A percentile compares a stretch with the other conserved stretches of the same genome.
These are phyloP conservation scores for Mantis religiosa DNA, from an alignment of 2,888 invertebrate genomes.

Conservation along the genomic window DNA sequence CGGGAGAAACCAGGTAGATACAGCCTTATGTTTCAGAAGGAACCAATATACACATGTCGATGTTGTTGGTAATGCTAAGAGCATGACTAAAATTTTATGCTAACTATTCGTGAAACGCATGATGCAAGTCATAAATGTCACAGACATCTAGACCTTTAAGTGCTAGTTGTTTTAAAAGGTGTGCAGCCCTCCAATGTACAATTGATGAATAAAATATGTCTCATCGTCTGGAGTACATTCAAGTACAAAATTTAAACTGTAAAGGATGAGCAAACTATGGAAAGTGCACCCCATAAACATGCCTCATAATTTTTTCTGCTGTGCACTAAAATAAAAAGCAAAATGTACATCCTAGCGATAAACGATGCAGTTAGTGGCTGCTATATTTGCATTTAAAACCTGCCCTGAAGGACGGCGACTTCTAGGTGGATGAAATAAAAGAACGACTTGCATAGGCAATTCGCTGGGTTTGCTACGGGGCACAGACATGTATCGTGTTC, in stretches of 20 bases:
- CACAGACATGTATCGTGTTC: background rate
- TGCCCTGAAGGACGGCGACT: background rate
- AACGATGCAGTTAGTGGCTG: background rate
- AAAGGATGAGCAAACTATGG: background rate
- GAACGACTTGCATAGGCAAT: background rate
- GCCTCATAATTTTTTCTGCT: background rate
- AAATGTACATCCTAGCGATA: background rate
- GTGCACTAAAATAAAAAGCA: background rate
- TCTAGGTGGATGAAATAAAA: background rate
- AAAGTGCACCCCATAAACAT: background rate
- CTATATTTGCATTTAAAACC: background rate
- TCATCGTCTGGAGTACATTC: background rate
- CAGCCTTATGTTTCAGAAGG: too few species aligned
- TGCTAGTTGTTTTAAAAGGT: too few species aligned
- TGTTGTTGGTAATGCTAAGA: too few species aligned
- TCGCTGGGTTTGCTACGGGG: background rate
- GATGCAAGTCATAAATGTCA: too few species aligned
- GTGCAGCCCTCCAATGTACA: too few species aligned
- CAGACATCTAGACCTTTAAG: too few species aligned
- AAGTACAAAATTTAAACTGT: background rate
- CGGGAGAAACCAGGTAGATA: too few species aligned
- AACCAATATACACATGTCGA: too few species aligned
- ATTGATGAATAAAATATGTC: background rate
- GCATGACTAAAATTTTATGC: too few species aligned
- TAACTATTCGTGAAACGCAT: too few species aligned